These are phyloP conservation scores for Hyperopisus bebe DNA, from an alignment of 2,113 vertebrate species.

Conservation along the genomic window DNA sequence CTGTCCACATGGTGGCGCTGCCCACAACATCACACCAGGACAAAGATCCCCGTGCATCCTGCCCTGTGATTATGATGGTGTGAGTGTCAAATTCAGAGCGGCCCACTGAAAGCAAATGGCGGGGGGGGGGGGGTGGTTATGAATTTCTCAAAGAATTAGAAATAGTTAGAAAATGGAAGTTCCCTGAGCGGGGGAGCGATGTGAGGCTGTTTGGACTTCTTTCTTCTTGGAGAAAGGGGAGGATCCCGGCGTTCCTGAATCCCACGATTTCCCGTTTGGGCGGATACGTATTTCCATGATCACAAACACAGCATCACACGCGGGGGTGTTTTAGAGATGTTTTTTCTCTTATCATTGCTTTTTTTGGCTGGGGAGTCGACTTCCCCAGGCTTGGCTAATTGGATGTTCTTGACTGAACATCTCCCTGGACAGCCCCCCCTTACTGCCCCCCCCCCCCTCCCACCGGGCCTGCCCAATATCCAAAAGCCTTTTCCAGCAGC, in stretches of 20 bases:
- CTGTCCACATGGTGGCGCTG: neutral
- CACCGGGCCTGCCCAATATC: neutral
- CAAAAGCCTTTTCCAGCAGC: neutral
- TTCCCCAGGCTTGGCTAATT: neutral
- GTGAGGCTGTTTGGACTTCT: neutral
- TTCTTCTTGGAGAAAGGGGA: neutral
- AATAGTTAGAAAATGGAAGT: neutral
- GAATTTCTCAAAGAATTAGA: conserved; percentile 12
- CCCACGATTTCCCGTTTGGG: neutral
- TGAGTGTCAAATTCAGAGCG: neutral
- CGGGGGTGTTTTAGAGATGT: neutral
- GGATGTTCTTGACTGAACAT: conserved; percentile 8
- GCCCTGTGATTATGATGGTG: neutral
- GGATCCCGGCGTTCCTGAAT: neutral
- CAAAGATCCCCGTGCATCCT: neutral
- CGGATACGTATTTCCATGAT: neutral
- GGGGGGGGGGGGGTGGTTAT: neutral
- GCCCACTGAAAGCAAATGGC: neutral
- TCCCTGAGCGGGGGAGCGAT: neutral
- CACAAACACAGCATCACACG: neutral
- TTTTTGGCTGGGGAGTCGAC: neutral
- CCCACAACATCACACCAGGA: neutral
- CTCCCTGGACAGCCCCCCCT: neutral
- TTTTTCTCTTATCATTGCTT: neutral
- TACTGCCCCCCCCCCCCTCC: neutral